Base-by-base conservation (phyloP, 2,797 vertebrate genomes). In the Lepilemur ruficaudatus region DNA sequence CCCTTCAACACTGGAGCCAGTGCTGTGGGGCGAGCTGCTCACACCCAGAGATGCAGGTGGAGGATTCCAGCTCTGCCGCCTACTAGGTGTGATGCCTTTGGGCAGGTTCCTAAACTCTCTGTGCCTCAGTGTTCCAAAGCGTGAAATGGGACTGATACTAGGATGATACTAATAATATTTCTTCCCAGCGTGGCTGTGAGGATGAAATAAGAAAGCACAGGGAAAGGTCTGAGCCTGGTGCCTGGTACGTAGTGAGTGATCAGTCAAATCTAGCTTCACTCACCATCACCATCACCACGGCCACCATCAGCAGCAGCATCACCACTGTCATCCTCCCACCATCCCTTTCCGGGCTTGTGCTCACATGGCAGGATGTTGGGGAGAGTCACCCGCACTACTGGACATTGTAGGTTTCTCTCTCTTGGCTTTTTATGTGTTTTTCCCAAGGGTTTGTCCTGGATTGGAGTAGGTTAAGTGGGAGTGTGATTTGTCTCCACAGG, bases 261-360 rank as follows among this genome's bases (percentile, higher is more conserved):
- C 67, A 2, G 0, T 23, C 23, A 3, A 20, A 12, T 20, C 41
- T 18, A 18, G 65, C 38, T 55, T 48, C 82, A 38, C 32, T 23
- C 17, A 0, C 35, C 15, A 0, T 43, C 80, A 23, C 3, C 2
- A 7, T 67, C 70, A 10, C 28, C 4, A 0, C 14, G 17, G 2
- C 30, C 55, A 11, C 14, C 4, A 0, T 10, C 78, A 10, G 1
- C 8, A 25, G 5, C 52, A 22, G 28, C 30, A 22, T 22, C 28
- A 32, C 6, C 30, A 17, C 23, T 8, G 4, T 15, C 50, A 7
- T 7, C 70, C 8, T n/a, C 7, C 0, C n/a, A 1, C 23, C 43
- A 2, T 15, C 13, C 41, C 50, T 41, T 23, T n/a, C 28, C 3
- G 65, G 59, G 28, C n/a, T 32, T 5, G n/a, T n/a, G 43, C 35